Conservation (phyloP, 35 echinoderm and acorn worm genomes). For the Diadema setosum region DNA sequence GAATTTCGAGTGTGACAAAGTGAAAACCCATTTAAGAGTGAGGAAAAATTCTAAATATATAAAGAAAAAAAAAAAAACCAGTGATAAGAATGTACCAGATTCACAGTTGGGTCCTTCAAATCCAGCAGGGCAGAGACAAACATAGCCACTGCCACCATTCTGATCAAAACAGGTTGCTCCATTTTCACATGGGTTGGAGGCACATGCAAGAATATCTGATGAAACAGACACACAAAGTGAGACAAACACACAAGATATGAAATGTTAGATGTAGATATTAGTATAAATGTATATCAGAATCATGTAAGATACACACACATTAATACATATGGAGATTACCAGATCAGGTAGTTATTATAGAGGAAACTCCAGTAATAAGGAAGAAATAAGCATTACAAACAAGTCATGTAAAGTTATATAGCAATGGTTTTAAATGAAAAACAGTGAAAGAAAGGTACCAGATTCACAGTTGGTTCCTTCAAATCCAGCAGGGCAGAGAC, state of each 20-base stretch:
- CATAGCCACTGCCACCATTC: not conserved
- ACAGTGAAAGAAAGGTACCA: not conserved
- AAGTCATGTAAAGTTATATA: not conserved
- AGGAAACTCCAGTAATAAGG: not conserved
- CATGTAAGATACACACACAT: too few species aligned
- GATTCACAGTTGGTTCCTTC: conserved; percentile 48
- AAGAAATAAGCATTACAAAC: not conserved
- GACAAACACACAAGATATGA: too few species aligned
- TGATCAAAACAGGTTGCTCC: conserved; percentile 41
- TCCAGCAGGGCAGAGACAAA: conserved; percentile 34
- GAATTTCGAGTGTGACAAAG: too few species aligned
- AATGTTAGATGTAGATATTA: too few species aligned
- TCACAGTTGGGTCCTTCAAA: conserved; percentile 36
- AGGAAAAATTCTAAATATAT: too few species aligned
- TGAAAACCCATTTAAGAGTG: too few species aligned
- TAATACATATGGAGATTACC: too few species aligned
- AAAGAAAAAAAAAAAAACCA: too few species aligned
- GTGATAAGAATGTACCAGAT: conserved; percentile 14
- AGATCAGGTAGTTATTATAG: not conserved
- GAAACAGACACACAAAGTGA: not conserved
- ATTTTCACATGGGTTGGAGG: conserved; percentile 46
- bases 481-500: conserved; percentile 43
- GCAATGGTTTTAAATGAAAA: not conserved
- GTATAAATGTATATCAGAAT: too few species aligned
- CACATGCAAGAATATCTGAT: not conserved